A percentile compares a stretch with the other conserved stretches of the same genome.
Evolutionary conservation across 2,888 invertebrate species (phyloP).

Genomic region (Cotesia congregata): DNA sequence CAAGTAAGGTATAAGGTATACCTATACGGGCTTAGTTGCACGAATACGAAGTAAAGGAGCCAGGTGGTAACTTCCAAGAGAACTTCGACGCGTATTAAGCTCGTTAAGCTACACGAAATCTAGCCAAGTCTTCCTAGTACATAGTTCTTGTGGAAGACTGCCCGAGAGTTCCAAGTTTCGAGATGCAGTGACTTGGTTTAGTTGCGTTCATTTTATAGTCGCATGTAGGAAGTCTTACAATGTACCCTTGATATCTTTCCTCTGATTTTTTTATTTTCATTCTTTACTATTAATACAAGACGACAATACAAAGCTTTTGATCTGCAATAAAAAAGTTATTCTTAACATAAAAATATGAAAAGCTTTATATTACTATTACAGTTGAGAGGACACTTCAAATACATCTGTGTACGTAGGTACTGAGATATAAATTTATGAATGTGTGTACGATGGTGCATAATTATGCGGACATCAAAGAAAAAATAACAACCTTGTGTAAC

Average conservation of each 20-base stretch:
- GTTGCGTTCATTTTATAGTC: conserved; percentile 11
- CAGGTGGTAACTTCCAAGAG: conserved; percentile 50
- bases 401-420: neutral
- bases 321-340: neutral
- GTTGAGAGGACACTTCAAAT: neutral
- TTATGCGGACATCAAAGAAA: neutral
- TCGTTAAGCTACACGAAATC: conserved; percentile 54
- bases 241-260: neutral
- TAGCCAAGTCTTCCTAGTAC: neutral
- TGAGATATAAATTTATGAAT: neutral
- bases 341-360: neutral
- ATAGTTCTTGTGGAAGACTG: conserved; percentile 11
- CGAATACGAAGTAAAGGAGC: conserved; percentile 32
- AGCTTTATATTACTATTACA: neutral
- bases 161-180: neutral
- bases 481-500: neutral
- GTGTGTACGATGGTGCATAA: neutral
- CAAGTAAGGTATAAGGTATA: no score
- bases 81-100: conserved; percentile 63
- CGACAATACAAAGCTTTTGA: neutral
- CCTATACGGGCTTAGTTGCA: no score
- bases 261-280: neutral
- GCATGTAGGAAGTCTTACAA: neutral
- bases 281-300: neutral
- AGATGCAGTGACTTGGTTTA: no score